A percentile compares a stretch with the other conserved stretches of the same genome.
phyloP scores from a whole-genome alignment of 2,113 vertebrate genomes.

The Ptychochromis oligacanthus region DNA sequence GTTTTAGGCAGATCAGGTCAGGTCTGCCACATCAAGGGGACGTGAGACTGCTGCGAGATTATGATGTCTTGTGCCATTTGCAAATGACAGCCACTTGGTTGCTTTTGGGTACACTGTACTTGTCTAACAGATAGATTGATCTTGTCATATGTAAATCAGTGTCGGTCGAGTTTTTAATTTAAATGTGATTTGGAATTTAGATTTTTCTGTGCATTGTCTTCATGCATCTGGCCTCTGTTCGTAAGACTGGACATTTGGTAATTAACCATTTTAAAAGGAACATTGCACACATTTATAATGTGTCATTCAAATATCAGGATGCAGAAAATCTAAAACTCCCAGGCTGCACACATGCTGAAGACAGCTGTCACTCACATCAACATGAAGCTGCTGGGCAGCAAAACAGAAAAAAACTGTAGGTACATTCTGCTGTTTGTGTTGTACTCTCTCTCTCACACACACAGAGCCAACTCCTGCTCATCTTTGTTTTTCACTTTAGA shows the following conservation, averaged over 20 bases:
- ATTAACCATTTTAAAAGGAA: conserved; percentile 21
- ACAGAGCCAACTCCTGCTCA: not conserved
- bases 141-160: not conserved
- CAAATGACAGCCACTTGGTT: not conserved
- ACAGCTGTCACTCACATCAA: conserved; percentile 41
- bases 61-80: not conserved
- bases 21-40: not conserved
- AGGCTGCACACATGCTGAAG: conserved; percentile 15
- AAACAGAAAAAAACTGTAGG: not conserved
- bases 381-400: conserved; percentile 11
- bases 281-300: conserved; percentile 17
- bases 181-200: not conserved
- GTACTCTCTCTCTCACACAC: not conserved
- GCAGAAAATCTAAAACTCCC: conserved; percentile 9
- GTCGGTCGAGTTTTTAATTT: not conserved
- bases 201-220: not conserved
- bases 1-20: not conserved
- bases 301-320: conserved; percentile 37
- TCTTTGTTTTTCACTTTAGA: not conserved
- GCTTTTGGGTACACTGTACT: not conserved
- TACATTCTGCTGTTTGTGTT: conserved; percentile 29
- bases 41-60: not conserved
- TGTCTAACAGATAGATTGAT: not conserved
- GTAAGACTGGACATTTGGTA: conserved; percentile 1
- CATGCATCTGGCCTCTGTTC: not conserved